Conservation (phyloP, 2,113 vertebrate genomes). For the Chlamydotis undulata region DNA sequence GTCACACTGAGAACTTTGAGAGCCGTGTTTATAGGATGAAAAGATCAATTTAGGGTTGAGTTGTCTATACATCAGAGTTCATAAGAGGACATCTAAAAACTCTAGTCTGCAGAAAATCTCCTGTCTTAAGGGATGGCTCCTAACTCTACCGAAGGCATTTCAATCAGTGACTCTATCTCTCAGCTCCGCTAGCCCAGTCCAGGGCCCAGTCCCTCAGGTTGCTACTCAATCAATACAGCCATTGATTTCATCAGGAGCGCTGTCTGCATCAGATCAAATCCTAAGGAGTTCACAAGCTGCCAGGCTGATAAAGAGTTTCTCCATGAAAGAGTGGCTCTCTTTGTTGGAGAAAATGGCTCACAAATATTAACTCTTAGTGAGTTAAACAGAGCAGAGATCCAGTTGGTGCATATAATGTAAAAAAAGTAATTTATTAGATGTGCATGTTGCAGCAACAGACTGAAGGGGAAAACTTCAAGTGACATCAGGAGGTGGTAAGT, state of each 20-base stretch:
- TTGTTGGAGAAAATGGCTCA: background rate
- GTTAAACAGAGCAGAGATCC: background rate
- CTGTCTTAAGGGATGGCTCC: background rate
- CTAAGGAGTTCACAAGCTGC: slow-evolving; percentile 20
- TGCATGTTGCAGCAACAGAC: background rate
- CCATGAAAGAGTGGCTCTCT: background rate
- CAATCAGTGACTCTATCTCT: slow-evolving; percentile 4
- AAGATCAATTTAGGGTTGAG: background rate
- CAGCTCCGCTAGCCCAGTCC: background rate
- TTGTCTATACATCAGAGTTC: background rate
- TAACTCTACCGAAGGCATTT: slow-evolving; percentile 24
- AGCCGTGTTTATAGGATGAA: background rate
- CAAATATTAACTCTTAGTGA: background rate
- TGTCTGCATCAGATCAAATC: slow-evolving; percentile 26
- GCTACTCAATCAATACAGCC: slow-evolving; percentile 9
- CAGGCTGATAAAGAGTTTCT: slow-evolving; percentile 33
- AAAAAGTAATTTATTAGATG: background rate
- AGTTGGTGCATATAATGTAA: background rate
- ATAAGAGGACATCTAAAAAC: background rate
- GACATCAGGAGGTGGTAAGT: background rate
- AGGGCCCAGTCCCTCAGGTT: background rate
- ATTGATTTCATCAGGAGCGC: slow-evolving; percentile 36
- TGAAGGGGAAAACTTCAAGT: background rate
- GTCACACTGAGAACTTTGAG: background rate
- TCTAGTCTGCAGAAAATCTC: background rate